These are phyloP conservation scores for Progne subis DNA, from an alignment of 2,113 vertebrate species.

Conservation along the genomic window DNA sequence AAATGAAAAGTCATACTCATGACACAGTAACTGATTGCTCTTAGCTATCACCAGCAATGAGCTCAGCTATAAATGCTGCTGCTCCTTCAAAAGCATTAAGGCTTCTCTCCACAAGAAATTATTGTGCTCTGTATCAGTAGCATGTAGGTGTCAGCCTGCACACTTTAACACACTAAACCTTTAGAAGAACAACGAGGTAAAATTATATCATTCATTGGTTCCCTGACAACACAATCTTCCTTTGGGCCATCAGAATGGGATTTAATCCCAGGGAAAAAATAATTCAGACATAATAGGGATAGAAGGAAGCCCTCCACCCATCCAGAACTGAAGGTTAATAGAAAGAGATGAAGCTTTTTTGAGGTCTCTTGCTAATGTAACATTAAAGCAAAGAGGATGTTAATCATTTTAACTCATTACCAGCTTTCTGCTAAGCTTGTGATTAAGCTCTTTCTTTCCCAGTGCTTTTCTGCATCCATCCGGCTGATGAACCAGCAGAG, in stretches of 20 bases:
- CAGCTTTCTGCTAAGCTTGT: constrained; percentile 7
- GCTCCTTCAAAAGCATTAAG: neutral
- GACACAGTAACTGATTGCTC: neutral
- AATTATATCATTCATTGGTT: neutral
- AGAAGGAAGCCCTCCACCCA: neutral
- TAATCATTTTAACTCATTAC: constrained; percentile 40
- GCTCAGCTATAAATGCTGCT: neutral
- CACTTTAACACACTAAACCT: neutral
- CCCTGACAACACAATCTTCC: neutral
- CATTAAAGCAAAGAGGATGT: neutral
- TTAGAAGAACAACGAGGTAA: neutral
- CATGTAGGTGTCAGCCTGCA: neutral
- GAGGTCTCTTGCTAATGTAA: neutral
- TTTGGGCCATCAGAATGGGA: neutral
- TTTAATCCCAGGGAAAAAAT: neutral
- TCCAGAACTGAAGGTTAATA: neutral
- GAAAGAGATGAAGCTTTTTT: neutral
- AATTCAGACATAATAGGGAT: neutral
- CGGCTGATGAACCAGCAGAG: neutral
- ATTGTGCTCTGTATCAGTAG: neutral
- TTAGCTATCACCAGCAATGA: neutral
- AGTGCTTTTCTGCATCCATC: neutral
- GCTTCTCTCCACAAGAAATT: neutral
- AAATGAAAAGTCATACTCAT: neutral
- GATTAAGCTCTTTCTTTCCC: constrained; percentile 16